Evolutionary conservation across 2,888 invertebrate genomes (phyloP), one percentile per base, ranked within the genome.

Genomic region (Athripsodes cinereus): DNA sequence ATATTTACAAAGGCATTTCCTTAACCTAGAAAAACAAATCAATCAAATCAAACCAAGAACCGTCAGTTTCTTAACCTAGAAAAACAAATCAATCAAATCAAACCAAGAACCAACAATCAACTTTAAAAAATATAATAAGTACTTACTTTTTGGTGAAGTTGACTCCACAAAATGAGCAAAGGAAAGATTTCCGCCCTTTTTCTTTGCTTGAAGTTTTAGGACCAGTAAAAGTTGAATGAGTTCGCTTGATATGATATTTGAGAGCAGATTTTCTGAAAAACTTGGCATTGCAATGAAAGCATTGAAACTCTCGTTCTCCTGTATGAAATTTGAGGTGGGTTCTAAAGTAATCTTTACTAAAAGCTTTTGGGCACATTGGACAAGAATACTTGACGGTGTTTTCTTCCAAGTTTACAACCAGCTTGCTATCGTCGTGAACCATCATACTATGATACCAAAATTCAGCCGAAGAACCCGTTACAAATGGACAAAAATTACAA

Each of bases 241-340:
- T 80, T 63, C 65, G 72, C 64, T 71, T 78, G 55, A 76, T 72
- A 69, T 91, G 90, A 57, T 79, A 80, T 26, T 80, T 78, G 53
- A 87, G 73, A 66, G 85, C 85, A 50, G 84, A 82, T 65, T 84
- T 82, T 22, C 87, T 75, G 0, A 84, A 81, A 67, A 90, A 92
- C 61, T 81, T 81, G 0, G 81, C 74, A 1, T 72, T 73, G 67
- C 91, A 92, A 2, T 74, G 68, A 0, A 75, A 70, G 66, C 92
- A 92, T 2, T 76, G 72, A 66, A 82, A 89, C 0, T 87, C 86
- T 59, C 85, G 80, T 67, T 91, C 91, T 22, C 85, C 82, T 0
- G 90, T 90, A 67, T 92, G 91, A 55, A 81, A 80, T 31, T 87
- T 78, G 47, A 91, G 71, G 69, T 91, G 90, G 58, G 81, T 81